Evolutionary conservation across 2,888 invertebrate species (phyloP).

Genomic region (Thera obeliscata): DNA sequence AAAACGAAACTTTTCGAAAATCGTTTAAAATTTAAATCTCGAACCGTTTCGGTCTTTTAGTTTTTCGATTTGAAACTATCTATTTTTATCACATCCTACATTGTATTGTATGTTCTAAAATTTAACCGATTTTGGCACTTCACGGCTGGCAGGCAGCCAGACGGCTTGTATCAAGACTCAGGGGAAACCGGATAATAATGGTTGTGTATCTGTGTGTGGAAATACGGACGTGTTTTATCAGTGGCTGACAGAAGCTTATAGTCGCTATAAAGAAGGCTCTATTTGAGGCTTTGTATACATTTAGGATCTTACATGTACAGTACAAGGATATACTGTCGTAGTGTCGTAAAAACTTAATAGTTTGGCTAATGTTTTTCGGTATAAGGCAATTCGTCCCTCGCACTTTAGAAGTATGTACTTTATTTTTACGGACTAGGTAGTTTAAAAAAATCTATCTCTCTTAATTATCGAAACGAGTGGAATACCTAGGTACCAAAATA

Average conservation of each 20-base stretch:
- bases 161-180: constrained; percentile 26
- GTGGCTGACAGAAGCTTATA: constrained; percentile 4
- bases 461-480: no score
- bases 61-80: background rate
- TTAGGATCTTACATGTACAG: background rate
- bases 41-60: background rate
- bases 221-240: constrained; percentile 28
- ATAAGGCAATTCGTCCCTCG: no score
- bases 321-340: background rate
- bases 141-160: constrained; percentile 30
- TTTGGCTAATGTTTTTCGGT: background rate
- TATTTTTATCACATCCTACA: constrained; percentile 12
- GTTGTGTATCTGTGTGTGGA: constrained; percentile 15
- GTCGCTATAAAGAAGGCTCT: background rate
- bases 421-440: no score
- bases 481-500: no score
- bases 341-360: background rate
- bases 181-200: constrained; percentile 25
- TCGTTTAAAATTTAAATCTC: background rate
- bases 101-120: constrained; percentile 21
- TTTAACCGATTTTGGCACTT: constrained; percentile 34
- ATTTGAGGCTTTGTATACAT: constrained; percentile 2
- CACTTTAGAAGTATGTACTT: no score
- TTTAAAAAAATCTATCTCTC: no score
- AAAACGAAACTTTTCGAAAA: background rate